Base-by-base conservation (phyloP, 2,113 vertebrate species). In the Halcyon malimbica region DNA sequence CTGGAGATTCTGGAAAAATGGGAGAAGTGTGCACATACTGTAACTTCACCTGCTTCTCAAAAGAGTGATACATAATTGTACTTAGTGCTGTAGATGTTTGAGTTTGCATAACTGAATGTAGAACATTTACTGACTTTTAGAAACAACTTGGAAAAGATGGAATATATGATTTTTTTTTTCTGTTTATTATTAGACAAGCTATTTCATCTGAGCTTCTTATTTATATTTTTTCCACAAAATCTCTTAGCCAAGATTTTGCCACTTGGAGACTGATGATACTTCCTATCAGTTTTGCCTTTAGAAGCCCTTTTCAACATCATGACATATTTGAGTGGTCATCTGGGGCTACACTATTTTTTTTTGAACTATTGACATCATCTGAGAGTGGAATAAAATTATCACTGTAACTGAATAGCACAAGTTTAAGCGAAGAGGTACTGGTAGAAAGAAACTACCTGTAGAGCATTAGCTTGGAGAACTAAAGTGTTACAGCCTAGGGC, bases 381-480 rank as follows among this genome's bases (percentile, higher is more conserved):
- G 76, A 88, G 42, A 37, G 68, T 81, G 76, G 33, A 95, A 83
- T 84, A 88, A 92, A 94, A 78, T 77, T 85, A 83, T 94, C 56
- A 54, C 41, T 67, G 60, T 81, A 65, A 78, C 39, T 96, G 93
- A 64, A 57, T 8, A 39, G 33, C 39, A 23, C 3, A 12, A 53
- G 19, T 51, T 77, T 83, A 29, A 93, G 80, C 84, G 68, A 92
- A 90, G 54, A 69, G 20, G 11, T 28, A 28, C 16, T 2, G 8
- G 14, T 31, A 51, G 59, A 71, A 75, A 74, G 50, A 37, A 93
- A 44, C 26, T 48, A 26, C 80, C 51, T 69, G 50, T 73, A 7
- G 67, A 16, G 67, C 26, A 59, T 90, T 78, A 65, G 60, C 39
- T 63, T 39, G 46, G 85, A 64, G 80, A 86, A 73, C 37, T 94